Evolutionary conservation across 2,797 vertebrate species (phyloP).

Genomic region (Clangula hyemalis): DNA sequence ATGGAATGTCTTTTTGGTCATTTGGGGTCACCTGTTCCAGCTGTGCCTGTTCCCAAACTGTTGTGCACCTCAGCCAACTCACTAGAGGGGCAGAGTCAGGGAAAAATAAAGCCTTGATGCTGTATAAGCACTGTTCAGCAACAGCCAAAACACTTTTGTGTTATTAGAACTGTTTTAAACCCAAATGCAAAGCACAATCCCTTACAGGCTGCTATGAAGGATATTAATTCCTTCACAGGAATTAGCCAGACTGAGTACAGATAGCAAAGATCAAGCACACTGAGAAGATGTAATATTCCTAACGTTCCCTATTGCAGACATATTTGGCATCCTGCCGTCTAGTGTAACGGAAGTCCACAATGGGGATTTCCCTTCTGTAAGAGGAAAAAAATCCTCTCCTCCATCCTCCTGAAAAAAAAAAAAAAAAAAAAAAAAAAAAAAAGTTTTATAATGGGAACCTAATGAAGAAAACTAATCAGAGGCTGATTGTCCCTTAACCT

Average conservation of each 20-base stretch:
- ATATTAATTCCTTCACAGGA: background rate
- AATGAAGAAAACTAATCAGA: background rate
- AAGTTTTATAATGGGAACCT: background rate
- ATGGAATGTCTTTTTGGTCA: background rate
- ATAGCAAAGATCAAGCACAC: background rate
- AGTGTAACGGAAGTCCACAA: background rate
- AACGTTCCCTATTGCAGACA: background rate
- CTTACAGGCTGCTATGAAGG: background rate
- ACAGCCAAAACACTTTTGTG: background rate
- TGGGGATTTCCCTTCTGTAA: background rate
- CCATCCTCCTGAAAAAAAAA: background rate
- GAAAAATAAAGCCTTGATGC: background rate
- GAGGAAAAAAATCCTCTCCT: background rate
- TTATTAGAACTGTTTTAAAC: background rate
- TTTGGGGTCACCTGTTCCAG: background rate
- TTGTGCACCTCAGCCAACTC: background rate
- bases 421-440: background rate
- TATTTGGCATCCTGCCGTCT: background rate
- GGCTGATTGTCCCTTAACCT: background rate
- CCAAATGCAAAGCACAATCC: background rate
- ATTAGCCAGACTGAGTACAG: background rate
- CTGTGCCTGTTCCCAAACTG: background rate
- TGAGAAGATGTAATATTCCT: background rate
- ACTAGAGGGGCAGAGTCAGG: rapidly evolving
- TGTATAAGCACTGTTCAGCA: background rate